A percentile compares a stretch with the other conserved stretches of the same genome.
Evolutionary conservation across 2,113 vertebrate species (phyloP).

Genomic region (Raja brachyura): DNA sequence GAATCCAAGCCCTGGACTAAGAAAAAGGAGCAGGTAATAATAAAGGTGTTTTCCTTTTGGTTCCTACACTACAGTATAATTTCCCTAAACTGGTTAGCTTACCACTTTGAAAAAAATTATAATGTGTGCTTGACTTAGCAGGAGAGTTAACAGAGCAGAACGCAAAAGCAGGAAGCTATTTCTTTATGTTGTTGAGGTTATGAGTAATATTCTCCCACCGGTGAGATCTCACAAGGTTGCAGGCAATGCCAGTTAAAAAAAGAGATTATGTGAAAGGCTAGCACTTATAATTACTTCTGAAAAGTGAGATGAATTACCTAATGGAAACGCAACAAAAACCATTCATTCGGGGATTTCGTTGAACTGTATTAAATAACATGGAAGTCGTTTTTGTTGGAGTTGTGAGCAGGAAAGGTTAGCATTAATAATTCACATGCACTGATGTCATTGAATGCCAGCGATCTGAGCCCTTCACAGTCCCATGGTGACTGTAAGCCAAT

Average conservation of each 20-base stretch:
- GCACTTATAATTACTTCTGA: slow-evolving; percentile 23
- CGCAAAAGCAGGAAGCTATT: neutral
- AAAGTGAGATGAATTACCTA: slow-evolving; percentile 22
- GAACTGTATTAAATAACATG: slow-evolving; percentile 28
- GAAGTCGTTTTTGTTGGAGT: neutral
- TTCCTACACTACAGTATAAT: neutral
- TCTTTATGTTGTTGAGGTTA: neutral
- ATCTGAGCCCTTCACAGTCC: slow-evolving; percentile 9
- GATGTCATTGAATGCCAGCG: slow-evolving; percentile 10
- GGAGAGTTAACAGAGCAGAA: neutral
- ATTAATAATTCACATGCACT: slow-evolving; percentile 24
- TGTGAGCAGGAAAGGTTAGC: neutral
- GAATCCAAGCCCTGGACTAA: too few species aligned
- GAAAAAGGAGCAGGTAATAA: too few species aligned
- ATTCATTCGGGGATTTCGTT: neutral
- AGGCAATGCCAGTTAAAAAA: neutral
- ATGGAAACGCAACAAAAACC: slow-evolving; percentile 27
- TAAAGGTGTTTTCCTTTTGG: too few species aligned
- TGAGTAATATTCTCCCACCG: neutral
- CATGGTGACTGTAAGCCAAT: neutral
- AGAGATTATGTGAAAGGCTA: neutral
- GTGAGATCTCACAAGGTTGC: neutral
- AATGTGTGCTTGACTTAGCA: neutral
- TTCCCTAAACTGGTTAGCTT: neutral
- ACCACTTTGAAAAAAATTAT: neutral